These are phyloP conservation scores for Standfussiana lucernea DNA, from an alignment of 2,888 invertebrate genomes.

Conservation along the genomic window DNA sequence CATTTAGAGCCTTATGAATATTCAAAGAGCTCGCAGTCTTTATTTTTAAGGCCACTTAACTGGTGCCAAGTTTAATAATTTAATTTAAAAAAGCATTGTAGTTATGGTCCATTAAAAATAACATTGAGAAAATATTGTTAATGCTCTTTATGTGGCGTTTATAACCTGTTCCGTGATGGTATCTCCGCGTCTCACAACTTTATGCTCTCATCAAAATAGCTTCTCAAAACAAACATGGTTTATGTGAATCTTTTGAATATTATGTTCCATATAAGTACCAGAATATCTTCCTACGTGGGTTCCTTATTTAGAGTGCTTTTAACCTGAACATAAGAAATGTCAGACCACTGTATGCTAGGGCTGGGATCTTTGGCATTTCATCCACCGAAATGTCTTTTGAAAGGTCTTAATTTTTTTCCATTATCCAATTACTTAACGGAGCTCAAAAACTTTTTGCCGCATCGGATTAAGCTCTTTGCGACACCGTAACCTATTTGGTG, in stretches of 20 bases:
- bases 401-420: conserved; percentile 55
- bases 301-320: conserved; percentile 29
- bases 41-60: conserved; percentile 61
- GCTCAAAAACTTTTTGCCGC: conserved; percentile 64
- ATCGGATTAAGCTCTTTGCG: conserved; percentile 63
- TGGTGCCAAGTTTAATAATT: conserved; percentile 65
- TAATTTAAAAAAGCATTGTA: conserved; percentile 62
- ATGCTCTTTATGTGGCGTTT: conserved; percentile 31
- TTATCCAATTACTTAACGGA: conserved; percentile 63
- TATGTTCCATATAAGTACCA: conserved; percentile 36
- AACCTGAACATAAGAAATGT: conserved; percentile 28
- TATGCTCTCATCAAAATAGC: conserved; percentile 48
- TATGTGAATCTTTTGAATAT: conserved; percentile 46
- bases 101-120: conserved; percentile 55
- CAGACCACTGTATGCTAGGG: conserved; percentile 8
- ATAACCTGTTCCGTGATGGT: conserved; percentile 36
- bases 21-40: conserved; percentile 60
- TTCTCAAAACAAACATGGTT: conserved; percentile 41
- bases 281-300: conserved; percentile 26
- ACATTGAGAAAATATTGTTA: conserved; percentile 51
- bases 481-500: conserved; percentile 67
- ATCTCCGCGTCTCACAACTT: conserved; percentile 29
- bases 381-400: conserved; percentile 37
- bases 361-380: conserved; percentile 28
- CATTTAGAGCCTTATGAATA: conserved; percentile 68